phyloP scores from a whole-genome alignment of 2,797 vertebrate genomes.

The Dipus sagitta region DNA sequence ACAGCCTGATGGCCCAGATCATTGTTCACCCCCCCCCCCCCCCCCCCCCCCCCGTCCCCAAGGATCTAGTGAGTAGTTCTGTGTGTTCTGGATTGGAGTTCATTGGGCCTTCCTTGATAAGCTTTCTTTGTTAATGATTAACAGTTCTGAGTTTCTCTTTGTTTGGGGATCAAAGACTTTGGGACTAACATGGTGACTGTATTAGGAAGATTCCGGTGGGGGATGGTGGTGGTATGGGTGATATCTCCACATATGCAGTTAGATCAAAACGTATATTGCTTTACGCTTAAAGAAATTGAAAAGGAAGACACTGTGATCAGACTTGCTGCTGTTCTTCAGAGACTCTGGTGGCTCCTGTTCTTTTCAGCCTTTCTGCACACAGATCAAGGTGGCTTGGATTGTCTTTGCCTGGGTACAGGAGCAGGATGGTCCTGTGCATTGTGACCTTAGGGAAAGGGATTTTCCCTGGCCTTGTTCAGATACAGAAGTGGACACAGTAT shows the following conservation, averaged over 20 bases:
- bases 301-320: neutral
- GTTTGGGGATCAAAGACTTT: slow-evolving; percentile 16
- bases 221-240: neutral
- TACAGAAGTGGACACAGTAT: neutral
- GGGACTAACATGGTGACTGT: neutral
- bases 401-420: neutral
- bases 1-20: slow-evolving; percentile 94
- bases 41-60: no score
- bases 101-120: neutral
- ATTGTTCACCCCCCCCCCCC: no score
- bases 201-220: neutral
- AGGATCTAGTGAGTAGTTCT: slow-evolving; percentile 94
- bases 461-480: neutral
- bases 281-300: neutral
- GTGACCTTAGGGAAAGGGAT: neutral
- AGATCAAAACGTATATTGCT: neutral
- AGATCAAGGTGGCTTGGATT: neutral
- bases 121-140: neutral
- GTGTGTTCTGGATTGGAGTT: neutral
- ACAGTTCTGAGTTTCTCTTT: slow-evolving; percentile 13
- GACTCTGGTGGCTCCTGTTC: neutral
- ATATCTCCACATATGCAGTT: neutral
- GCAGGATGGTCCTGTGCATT: neutral
- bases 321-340: slow-evolving; percentile 23
- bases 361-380: neutral